Base-by-base conservation (phyloP, 2,888 invertebrate species). In the Pteria penguin region DNA sequence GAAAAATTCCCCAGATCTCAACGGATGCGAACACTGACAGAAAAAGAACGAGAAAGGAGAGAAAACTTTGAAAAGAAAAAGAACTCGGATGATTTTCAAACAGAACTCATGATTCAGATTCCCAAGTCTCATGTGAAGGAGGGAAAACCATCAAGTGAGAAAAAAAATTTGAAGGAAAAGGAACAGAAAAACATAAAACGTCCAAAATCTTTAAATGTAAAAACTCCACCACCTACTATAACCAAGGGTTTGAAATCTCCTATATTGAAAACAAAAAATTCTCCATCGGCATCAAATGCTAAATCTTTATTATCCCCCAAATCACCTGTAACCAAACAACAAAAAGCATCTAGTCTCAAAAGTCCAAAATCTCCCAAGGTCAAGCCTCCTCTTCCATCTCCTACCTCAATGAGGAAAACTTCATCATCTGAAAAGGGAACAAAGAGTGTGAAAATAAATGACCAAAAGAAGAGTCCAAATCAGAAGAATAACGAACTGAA, bases 351-450 rank as follows among this genome's bases (percentile, higher is more conserved):
- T 8, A 14, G 11, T 14, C 18, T 45, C 11, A 45, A 45, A 45
- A 45, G 45, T 45, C 45, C 45, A 0, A 45, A 1, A 45, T 45
- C 45, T 14, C 45, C 45, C n/a, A n/a, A n/a, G n/a, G n/a, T n/a
- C n/a, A 45, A 45, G 18, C 18, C 45, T 14, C 45, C 45, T 14
- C 45, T 45, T 14, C 45, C 45, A 45, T 45, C 45, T 45, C 45
- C 45, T 45, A n/a, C n/a, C n/a, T 45, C 45, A 63, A 60, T 54
- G 52, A 79, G 71, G 22, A 78, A 73, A 36, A 69, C 32, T 24
- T 18, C 8, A 45, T 45, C 45, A 45, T 14, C 8, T 18, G 45
- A 45, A 45, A 45, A 45, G 45, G 45, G 45, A 45, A 18, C 29
- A 57, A 67, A 67, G 27, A 33, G n/a, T 63, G 52, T 61, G 62